Conservation (phyloP, 2,113 vertebrate genomes). For the Loxodonta africana region DNA sequence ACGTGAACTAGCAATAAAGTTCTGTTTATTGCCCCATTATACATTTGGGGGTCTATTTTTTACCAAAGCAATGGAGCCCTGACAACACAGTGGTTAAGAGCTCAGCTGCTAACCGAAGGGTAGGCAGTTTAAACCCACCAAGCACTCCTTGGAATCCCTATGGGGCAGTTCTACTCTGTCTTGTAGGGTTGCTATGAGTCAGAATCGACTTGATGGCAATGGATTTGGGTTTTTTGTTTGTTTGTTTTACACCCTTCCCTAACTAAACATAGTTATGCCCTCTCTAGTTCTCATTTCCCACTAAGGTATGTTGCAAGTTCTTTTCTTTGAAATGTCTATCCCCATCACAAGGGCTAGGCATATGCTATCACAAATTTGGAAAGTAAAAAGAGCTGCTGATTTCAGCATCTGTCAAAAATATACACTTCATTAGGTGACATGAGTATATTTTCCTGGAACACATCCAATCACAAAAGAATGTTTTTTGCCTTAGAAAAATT, state of each 20-base stretch:
- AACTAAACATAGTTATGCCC: neutral
- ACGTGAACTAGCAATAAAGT: neutral
- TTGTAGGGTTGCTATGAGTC: no score
- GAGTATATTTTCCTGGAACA: slow-evolving; percentile 51
- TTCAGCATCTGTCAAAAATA: neutral
- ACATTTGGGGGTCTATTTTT: neutral
- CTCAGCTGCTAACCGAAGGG: no score
- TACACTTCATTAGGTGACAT: neutral
- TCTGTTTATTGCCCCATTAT: neutral
- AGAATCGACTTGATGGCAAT: no score
- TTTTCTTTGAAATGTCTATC: slow-evolving; percentile 24
- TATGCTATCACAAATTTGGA: neutral
- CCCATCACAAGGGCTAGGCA: neutral
- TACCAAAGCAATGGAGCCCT: neutral
- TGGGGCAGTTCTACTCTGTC: no score
- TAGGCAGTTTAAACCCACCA: no score
- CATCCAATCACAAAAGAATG: slow-evolving; percentile 21
- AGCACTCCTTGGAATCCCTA: no score
- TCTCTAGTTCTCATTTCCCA: neutral
- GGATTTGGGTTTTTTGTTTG: no score
- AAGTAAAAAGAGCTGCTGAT: slow-evolving; percentile 1
- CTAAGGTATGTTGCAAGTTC: neutral
- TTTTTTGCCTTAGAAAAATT: slow-evolving; percentile 27
- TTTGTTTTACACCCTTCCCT: neutral
- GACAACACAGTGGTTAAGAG: no score